Evolutionary conservation across 2,888 invertebrate species (phyloP).

Genomic region (Homarus gammarus): DNA sequence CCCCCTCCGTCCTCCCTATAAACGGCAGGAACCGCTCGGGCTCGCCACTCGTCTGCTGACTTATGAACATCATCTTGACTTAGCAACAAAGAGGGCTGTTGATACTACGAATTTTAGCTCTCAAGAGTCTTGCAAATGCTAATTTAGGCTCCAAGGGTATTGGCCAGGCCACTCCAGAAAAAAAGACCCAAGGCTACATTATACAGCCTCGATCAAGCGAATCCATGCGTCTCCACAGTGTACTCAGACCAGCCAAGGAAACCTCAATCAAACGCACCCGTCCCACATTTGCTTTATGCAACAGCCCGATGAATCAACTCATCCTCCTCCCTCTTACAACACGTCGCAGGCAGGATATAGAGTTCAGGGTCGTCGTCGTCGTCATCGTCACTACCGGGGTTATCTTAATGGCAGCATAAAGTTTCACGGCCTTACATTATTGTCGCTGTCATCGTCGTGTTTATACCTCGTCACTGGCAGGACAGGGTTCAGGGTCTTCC

Average conservation of each 20-base stretch:
- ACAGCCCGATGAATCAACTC: constrained; percentile 27
- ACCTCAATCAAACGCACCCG: constrained; percentile 38
- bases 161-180: constrained; percentile 51
- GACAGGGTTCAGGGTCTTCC: too few species aligned
- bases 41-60: constrained; percentile 43
- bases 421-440: too few species aligned
- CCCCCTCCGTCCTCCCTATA: constrained; percentile 17
- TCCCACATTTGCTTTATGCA: constrained; percentile 36
- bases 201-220: constrained; percentile 60
- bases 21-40: neutral
- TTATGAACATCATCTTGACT: constrained; percentile 65
- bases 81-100: constrained; percentile 66
- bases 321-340: neutral
- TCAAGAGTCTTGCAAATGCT: constrained; percentile 61
- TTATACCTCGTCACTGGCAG: too few species aligned
- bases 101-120: constrained; percentile 62
- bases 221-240: constrained; percentile 54
- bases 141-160: constrained; percentile 54
- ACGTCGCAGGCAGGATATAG: constrained; percentile 14
- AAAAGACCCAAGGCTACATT: constrained; percentile 62
- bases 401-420: too few species aligned
- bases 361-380: neutral
- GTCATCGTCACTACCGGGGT: neutral
- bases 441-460: too few species aligned
- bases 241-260: constrained; percentile 46